Evolutionary conservation across 1,140 invertebrate species (phyloP), one percentile per base, ranked within the genome.

Genomic region (Chionoecetes opilio): DNA sequence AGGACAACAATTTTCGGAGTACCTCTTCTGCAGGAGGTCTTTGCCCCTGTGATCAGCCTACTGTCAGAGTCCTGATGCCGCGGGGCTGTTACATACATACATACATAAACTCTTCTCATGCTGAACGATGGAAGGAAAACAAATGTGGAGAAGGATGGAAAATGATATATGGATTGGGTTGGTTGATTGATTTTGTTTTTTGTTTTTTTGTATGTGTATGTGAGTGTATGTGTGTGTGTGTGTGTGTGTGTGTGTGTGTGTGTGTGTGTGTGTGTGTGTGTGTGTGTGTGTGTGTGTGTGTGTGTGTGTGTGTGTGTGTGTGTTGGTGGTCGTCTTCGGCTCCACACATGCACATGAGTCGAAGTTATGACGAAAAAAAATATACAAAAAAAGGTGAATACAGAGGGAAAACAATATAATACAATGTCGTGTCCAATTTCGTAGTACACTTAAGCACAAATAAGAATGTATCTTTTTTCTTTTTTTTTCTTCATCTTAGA

Each of bases 1-100:
- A 96, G 98, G 98, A 0, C 99, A 99, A 97, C 98, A 99, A 97
- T 99, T 99, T 97, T 99, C 98, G 96, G 99, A 99, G 97, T 99
- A 99, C 97, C 97, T 99, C 93, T 98, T 99, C 97, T 98, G 98
- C 32, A 97, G 98, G 95, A 98, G 98, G 96, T 96, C 97, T 8
- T 96, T 97, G 85, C 97, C 97, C 31, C 95, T 96, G 96, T 95
- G 94, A 95, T 95, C 63, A 53, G 32, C 31, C 35, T n/a, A 9
- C 0, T 53, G 31, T 31, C 37, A 21, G 8, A 26, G 17, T 84
- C 53, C 31, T 46, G 31, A 21, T 8, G 63, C 63, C 63, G 26
- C n/a, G 5, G 63, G 63, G 63, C 63, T n/a, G 21, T n/a, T 8
- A 0, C 21, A 75, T n/a, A n/a, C 63, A 75, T 6, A 75, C 63